phyloP scores from a whole-genome alignment of 2,888 invertebrate species.

The Erebia palarica region DNA sequence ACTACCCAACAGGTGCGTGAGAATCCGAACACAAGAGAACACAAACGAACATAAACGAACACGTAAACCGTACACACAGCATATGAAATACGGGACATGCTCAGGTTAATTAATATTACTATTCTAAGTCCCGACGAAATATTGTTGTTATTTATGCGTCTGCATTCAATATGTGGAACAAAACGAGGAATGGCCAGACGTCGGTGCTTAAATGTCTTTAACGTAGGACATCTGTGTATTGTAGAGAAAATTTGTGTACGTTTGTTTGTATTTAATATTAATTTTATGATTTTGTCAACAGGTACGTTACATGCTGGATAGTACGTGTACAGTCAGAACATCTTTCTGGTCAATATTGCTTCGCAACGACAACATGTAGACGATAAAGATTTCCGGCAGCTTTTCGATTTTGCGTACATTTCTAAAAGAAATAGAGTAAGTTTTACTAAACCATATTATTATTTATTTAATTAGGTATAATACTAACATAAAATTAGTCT shows the following conservation, averaged over 20 bases:
- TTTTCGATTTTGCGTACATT: too few species aligned
- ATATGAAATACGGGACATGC: conserved; percentile 66
- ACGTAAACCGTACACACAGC: conserved; percentile 56
- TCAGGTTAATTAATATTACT: conserved; percentile 71
- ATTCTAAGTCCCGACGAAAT: conserved; percentile 61
- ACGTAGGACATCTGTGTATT: conserved; percentile 17
- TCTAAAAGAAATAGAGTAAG: too few species aligned
- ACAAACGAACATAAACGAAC: conserved; percentile 49
- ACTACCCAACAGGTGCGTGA: conserved; percentile 72
- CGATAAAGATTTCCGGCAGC: too few species aligned
- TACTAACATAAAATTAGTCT: too few species aligned
- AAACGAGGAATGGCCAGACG: conserved; percentile 40
- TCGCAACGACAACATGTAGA: too few species aligned
- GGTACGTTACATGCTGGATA: not conserved
- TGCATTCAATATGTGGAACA: conserved; percentile 45
- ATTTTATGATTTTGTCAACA: not conserved
- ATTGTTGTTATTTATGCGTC: conserved; percentile 75
- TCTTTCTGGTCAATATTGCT: too few species aligned
- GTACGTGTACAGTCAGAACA: too few species aligned
- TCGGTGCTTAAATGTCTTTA: conserved; percentile 32
- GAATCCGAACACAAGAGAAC: conserved; percentile 57
- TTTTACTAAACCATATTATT: too few species aligned
- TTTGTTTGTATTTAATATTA: conserved; percentile 5
- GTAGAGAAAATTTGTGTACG: not conserved
- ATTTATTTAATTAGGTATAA: too few species aligned